Base-by-base conservation (phyloP, 2,888 invertebrate species). In the Osmoderma eremita region DNA sequence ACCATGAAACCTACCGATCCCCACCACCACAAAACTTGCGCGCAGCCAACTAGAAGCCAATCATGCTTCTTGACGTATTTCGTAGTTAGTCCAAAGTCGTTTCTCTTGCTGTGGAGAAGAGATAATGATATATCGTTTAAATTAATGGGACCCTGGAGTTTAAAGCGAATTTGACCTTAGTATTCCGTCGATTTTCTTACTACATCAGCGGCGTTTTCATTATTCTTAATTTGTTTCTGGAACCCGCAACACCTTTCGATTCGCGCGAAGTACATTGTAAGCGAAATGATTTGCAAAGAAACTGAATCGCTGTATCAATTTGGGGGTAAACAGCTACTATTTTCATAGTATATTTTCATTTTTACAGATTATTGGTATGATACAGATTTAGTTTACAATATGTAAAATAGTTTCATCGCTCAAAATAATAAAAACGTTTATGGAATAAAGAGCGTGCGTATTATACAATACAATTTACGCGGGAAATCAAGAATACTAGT, bases 71-170 rank as follows among this genome's bases (percentile, higher is more conserved):
- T 65, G 65, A 65, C 65, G 65, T 56, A 42, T 36, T 56, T 53
- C 65, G 65, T 56, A 42, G 54, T 56, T 53, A 68, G 74, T 74
- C 71, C 70, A 74, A 72, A 74, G 72, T 74, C 73, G 73, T 71
- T 70, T 73, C 72, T 69, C 72, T 69, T 68, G 68, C 70, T 64
- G 62, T 41, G 48, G 58, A 61, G 45, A 61, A 66, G 42, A 69
- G 71, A 74, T 74, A 71, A 74, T 72, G 67, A 73, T 67, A 68
- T 71, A 72, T 71, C 68, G 69, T 69, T 71, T 67, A 65, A 63
- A 72, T 67, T 70, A 68, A 70, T 68, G 68, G 62, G 63, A 58
- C 51, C 68, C 67, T 53, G 45, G 50, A 68, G 67, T 68, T 69
- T 56, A 67, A 65, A 62, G 30, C 58, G 58, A 68, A 41, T 69